Conservation (phyloP, 2,797 vertebrate genomes). For the Microcaecilia unicolor region DNA sequence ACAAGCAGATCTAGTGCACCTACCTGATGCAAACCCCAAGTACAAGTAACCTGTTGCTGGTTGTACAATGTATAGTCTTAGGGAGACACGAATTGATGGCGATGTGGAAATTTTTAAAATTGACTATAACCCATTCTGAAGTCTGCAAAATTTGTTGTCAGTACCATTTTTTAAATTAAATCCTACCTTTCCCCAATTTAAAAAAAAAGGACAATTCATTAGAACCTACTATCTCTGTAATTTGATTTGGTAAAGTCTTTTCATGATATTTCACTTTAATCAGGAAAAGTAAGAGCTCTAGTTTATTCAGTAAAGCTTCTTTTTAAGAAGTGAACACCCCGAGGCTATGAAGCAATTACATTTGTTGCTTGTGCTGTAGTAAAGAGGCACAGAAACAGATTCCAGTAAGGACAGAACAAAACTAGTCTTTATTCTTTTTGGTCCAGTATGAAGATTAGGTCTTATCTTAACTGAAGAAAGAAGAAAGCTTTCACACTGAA, state of each 20-base stretch:
- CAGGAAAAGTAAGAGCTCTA: constrained; percentile 63
- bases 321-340: constrained; percentile 59
- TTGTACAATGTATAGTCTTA: too few relatives aligned
- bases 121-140: too few relatives aligned
- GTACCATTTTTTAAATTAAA: constrained; percentile 49
- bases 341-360: constrained; percentile 62
- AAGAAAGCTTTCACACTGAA: constrained; percentile 42
- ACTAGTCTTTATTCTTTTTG: constrained; percentile 53
- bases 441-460: constrained; percentile 49
- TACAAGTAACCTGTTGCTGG: too few relatives aligned
- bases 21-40: too few relatives aligned
- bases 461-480: constrained; percentile 50
- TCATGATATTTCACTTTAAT: constrained; percentile 63
- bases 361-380: constrained; percentile 56
- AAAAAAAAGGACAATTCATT: constrained; percentile 54
- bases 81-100: too few relatives aligned
- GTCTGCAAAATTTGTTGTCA: too few relatives aligned
- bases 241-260: constrained; percentile 52
- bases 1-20: too few relatives aligned
- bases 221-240: constrained; percentile 50
- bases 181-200: constrained; percentile 48
- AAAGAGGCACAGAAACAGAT: constrained; percentile 54
- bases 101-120: too few relatives aligned
- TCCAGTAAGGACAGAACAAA: constrained; percentile 51
- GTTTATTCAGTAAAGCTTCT: constrained; percentile 55